A percentile compares a stretch with the other conserved stretches of the same genome.
Conservation (phyloP, 2,888 invertebrate species). For the Melipona bicolor region DNA sequence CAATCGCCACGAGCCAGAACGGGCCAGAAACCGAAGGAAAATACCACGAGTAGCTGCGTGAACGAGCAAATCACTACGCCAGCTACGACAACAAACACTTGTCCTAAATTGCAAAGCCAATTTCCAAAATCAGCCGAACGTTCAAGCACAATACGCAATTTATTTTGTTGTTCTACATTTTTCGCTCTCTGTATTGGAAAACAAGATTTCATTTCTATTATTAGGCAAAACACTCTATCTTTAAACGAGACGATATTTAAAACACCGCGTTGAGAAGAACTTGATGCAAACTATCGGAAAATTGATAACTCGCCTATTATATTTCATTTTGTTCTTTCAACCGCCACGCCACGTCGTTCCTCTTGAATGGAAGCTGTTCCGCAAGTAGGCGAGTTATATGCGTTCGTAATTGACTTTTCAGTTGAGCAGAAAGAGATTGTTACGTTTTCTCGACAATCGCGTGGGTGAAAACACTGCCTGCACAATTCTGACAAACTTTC, state of each 20-base stretch:
- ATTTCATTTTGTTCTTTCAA: not conserved
- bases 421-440: constrained; percentile 42
- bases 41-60: constrained; percentile 63
- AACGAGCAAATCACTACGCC: constrained; percentile 41
- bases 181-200: not conserved
- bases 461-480: constrained; percentile 53
- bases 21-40: constrained; percentile 66
- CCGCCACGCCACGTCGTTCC: not conserved
- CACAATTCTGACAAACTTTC: constrained; percentile 43
- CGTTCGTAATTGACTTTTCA: constrained; percentile 47
- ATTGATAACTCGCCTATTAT: not conserved
- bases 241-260: not conserved
- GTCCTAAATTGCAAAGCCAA: not conserved
- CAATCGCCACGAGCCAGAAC: constrained; percentile 74
- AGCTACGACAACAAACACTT: constrained; percentile 19
- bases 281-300: not conserved
- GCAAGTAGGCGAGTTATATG: constrained; percentile 26
- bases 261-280: not conserved
- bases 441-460: constrained; percentile 48
- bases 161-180: not conserved
- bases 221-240: not conserved
- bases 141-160: not conserved
- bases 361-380: constrained; percentile 20
- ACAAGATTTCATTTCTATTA: not conserved
- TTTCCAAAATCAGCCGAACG: not conserved